Percentiles rank a stretch among this genome's conserved stretches.
These are phyloP conservation scores for Unio delphinus DNA, from an alignment of 2,888 invertebrate genomes.

Conservation along the genomic window DNA sequence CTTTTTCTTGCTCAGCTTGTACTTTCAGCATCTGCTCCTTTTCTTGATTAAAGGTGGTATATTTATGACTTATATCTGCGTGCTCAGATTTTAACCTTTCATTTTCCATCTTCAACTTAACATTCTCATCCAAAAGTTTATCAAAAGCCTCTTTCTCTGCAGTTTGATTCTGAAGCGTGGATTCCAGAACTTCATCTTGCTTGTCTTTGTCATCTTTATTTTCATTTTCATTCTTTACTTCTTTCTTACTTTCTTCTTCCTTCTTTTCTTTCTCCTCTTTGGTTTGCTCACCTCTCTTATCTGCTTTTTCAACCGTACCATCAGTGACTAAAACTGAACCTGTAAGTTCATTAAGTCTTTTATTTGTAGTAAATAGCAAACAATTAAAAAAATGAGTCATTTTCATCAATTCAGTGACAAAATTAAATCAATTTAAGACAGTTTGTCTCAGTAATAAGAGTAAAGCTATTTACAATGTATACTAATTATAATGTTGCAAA, in stretches of 20 bases:
- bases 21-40: slow-evolving; percentile 35
- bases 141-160: slow-evolving; percentile 42
- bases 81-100: slow-evolving; percentile 12
- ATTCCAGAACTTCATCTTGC: slow-evolving; percentile 28
- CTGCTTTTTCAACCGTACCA: too few relatives aligned
- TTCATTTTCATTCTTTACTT: slow-evolving; percentile 8
- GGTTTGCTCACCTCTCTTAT: background rate
- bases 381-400: too few relatives aligned
- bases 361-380: too few relatives aligned
- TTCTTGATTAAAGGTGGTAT: slow-evolving; percentile 27
- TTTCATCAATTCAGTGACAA: too few relatives aligned
- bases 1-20: slow-evolving; percentile 28
- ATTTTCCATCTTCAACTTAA: slow-evolving; percentile 20
- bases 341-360: too few relatives aligned
- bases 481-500: too few relatives aligned
- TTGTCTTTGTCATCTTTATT: slow-evolving; percentile 26
- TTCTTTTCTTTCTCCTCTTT: slow-evolving; percentile 5
- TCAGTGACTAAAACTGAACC: too few relatives aligned
- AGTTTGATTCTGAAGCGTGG: slow-evolving; percentile 39
- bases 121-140: slow-evolving; percentile 33
- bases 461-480: too few relatives aligned
- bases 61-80: slow-evolving; percentile 13
- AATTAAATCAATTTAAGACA: too few relatives aligned
- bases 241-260: background rate
- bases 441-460: too few relatives aligned